Base-by-base conservation (phyloP, 30 jellyfish, hydroid and myxozoan species). In the Sanderia malayensis region DNA sequence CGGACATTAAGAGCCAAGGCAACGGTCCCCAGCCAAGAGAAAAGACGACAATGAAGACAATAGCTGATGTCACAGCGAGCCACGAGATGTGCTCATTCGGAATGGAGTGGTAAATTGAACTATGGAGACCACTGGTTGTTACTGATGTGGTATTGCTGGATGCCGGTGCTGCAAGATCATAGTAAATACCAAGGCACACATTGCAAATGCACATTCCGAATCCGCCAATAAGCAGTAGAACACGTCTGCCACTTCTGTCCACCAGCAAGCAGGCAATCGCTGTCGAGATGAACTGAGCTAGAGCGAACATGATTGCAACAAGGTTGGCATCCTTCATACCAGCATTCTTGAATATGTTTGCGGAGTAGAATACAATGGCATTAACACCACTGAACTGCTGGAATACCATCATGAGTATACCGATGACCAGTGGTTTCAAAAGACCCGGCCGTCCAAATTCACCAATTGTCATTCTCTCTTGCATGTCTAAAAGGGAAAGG, bases 1-100 rank as follows among this genome's bases (percentile, higher is more conserved):
- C 99, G 0, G 99, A 92, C 99, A 92, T 92, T 7, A 84, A 78
- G 63, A 92, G 87, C 99, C 99, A 92, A 8, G 99, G 99, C 69
- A 92, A 60, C 25, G 96, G 96, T 13, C 99, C 99, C 99, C 99
- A 92, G 1, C 99, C 96, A 45, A 92, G 37, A 1, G 99, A 92
- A 44, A 92, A 92, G 34, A 92, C 67, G 20, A 61, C 64, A 31
- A 79, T 79, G 67, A 77, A 92, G 33, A 84, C 41, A 46, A 92
- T 63, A 1, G 93, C 94, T 32, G 95, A 46, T 0, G 67, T 29
- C 4, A 84, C 62, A 1, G 96, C 99, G 4, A 92, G 69, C 95
- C 96, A 79, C 1, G 96, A 67, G 10, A 91, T 91, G 47, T 91
- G 76, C 13, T 31, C 70, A 11, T 33, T 46, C 0, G 94, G 86